Evolutionary conservation across 1,140 invertebrate genomes (phyloP).

Genomic region (Drosophila equinoxialis): DNA sequence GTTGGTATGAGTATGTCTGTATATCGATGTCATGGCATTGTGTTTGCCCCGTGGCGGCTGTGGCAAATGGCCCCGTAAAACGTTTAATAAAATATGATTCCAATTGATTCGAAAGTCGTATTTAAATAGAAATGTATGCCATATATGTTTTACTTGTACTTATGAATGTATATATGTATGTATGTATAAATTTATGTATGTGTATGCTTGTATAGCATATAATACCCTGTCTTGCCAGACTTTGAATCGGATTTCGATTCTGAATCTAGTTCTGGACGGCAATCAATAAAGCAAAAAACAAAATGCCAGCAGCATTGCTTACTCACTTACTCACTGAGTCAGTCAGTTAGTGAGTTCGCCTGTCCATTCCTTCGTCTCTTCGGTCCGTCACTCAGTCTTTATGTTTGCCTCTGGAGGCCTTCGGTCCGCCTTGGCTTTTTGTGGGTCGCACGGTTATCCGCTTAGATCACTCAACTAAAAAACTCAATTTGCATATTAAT

Average conservation of each 20-base stretch:
- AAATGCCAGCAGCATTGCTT: conserved; percentile 40
- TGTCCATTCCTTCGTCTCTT: background rate
- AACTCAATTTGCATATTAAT: conserved; percentile 83
- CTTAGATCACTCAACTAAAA: conserved; percentile 82
- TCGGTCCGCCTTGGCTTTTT: conserved; percentile 40
- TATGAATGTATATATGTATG: conserved; percentile 2
- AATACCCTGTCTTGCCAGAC: conserved; percentile 14
- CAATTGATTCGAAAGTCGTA: conserved; percentile 76
- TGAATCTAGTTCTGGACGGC: conserved; percentile 25
- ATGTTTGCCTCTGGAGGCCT: conserved; percentile 36
- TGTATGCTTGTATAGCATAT: conserved; percentile 12
- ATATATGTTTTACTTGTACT: conserved; percentile 31
- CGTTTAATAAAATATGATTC: conserved; percentile 80
- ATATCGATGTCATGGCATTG: conserved; percentile 11
- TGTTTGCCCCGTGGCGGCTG: conserved; percentile 60
- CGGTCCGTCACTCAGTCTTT: conserved; percentile 12
- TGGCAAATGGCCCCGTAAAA: conserved; percentile 71
- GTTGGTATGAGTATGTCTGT: background rate
- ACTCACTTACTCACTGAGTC: background rate
- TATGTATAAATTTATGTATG: conserved; percentile 15
- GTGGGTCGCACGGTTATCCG: conserved; percentile 65
- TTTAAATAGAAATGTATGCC: conserved; percentile 61
- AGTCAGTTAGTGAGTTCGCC: background rate
- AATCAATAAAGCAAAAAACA: conserved; percentile 75
- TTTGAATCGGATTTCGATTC: conserved; percentile 16